Evolutionary conservation across 2,797 vertebrate genomes (phyloP).

Genomic region (Oreochromis mossambicus): DNA sequence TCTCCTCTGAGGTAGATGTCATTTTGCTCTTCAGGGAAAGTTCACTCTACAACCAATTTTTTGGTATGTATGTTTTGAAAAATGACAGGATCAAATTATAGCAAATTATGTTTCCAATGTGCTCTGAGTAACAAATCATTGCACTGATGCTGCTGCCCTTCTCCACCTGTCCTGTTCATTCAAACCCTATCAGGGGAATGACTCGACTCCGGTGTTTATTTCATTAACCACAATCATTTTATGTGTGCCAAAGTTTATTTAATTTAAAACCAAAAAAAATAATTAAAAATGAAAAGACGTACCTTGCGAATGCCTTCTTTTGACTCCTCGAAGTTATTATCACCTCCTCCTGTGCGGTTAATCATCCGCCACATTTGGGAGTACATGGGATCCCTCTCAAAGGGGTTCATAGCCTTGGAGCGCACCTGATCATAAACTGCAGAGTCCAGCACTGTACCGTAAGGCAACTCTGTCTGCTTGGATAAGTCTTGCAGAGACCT

Average conservation of each 20-base stretch:
- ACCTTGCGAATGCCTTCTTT: conserved; percentile 95
- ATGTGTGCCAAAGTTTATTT: background rate
- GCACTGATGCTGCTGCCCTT: background rate
- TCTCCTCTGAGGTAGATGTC: background rate
- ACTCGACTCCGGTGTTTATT: background rate
- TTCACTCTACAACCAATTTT: background rate
- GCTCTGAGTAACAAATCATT: background rate
- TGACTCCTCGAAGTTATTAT: conserved; percentile 94
- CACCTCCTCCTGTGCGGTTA: conserved; percentile 88
- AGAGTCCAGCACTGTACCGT: conserved; percentile 94
- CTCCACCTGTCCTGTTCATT: background rate
- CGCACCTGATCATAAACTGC: conserved; percentile 96
- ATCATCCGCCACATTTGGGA: conserved; percentile 99
- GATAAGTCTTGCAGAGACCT: conserved; percentile 97
- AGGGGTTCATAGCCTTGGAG: conserved; percentile 95
- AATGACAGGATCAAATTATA: background rate
- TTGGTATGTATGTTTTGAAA: background rate
- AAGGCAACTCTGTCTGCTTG: conserved; percentile 94
- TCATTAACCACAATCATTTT: background rate
- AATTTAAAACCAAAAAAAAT: background rate
- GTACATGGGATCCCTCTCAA: conserved; percentile 97
- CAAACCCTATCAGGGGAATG: background rate
- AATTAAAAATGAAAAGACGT: conserved; percentile 27
- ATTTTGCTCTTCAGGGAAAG: background rate
- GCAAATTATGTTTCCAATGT: background rate